Base-by-base conservation (phyloP, 2,797 vertebrate species). In the Syngnathus rostellatus region DNA sequence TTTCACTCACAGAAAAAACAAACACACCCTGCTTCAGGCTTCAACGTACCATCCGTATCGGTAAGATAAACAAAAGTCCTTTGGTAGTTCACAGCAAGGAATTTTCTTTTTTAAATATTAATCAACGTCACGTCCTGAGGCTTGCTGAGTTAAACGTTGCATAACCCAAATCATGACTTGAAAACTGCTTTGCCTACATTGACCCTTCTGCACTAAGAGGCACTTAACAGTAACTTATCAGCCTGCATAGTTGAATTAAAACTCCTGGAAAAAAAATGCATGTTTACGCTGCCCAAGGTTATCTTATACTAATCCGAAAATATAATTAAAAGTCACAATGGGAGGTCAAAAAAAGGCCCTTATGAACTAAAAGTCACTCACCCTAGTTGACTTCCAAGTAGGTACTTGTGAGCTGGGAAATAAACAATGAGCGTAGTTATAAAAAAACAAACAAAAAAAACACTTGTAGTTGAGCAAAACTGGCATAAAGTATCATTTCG, bases 401-500 rank as follows among this genome's bases (percentile, higher is more conserved):
- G 40, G 2, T 45, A 23, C 60, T 45, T 17, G 40, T 62, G 10
- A 43, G 7, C 12, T 2, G 17, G 41, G 60, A 45, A 17, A 45
- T 45, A 3, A 16, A 21, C 51, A 23, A 4, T 31, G 58, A 60
- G 37, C 21, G 38, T 60, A 60, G 38, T 40, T 40, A 19, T 5
- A 25, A 25, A 25, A 25, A 25, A 25, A 25, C n/a, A n/a, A n/a
- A n/a, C n/a, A 25, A 31, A 31, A 31, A 31, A 31, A 3, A 62
- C 41, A 21, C 2, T n/a, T 61, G n/a, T 37, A 6, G 39, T 8
- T 21, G 5, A 43, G 31, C 31, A 16, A 5, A 25, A 62, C 39
- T 43, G 60, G 17, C 40, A 23, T 62, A 62, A 9, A 11, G n/a
- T 45, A 25, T 62, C 60, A 45, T 62, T 62, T 45, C 40, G 45